These are phyloP conservation scores for Pseudochirops cupreus DNA, from an alignment of 2,797 vertebrate genomes.

Conservation along the genomic window DNA sequence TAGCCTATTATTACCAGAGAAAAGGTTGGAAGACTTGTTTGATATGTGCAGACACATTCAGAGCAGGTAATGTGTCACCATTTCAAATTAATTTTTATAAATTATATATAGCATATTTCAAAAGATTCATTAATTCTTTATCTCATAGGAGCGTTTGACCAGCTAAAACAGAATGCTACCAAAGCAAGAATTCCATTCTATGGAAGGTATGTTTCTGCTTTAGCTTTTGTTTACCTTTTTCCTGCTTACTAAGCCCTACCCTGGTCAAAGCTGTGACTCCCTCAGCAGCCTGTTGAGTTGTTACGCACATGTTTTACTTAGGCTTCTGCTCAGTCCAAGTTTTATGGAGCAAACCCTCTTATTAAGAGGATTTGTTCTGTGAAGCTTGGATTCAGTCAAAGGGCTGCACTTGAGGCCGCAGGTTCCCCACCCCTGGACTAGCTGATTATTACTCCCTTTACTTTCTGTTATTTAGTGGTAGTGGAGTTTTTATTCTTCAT, in stretches of 20 bases:
- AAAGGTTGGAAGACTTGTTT: constrained; percentile 99
- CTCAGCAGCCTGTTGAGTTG: not conserved
- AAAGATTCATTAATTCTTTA: constrained; percentile 63
- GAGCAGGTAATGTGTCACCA: constrained; percentile 91
- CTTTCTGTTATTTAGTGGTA: not conserved
- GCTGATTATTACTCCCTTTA: not conserved
- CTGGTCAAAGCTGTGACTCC: not conserved
- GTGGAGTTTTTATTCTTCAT: not conserved
- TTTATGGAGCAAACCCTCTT: too few relatives aligned
- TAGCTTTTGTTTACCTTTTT: constrained; percentile 10
- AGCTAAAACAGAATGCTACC: constrained; percentile 98
- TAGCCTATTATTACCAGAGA: constrained; percentile 98
- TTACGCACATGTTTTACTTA: not conserved
- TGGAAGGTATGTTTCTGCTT: constrained; percentile 91
- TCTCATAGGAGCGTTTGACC: constrained; percentile 95
- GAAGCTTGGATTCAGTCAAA: too few relatives aligned
- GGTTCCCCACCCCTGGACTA: too few relatives aligned
- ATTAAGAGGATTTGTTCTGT: too few relatives aligned
- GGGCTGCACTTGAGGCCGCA: too few relatives aligned
- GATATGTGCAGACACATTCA: constrained; percentile 99
- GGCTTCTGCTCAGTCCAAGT: not conserved
- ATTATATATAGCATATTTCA: constrained; percentile 66
- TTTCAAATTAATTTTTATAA: constrained; percentile 54
- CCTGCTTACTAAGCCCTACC: not conserved
- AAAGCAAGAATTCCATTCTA: constrained; percentile 99